Evolutionary conservation across 1,140 invertebrate species (phyloP).

Genomic region (Phenacoccus solenopsis): DNA sequence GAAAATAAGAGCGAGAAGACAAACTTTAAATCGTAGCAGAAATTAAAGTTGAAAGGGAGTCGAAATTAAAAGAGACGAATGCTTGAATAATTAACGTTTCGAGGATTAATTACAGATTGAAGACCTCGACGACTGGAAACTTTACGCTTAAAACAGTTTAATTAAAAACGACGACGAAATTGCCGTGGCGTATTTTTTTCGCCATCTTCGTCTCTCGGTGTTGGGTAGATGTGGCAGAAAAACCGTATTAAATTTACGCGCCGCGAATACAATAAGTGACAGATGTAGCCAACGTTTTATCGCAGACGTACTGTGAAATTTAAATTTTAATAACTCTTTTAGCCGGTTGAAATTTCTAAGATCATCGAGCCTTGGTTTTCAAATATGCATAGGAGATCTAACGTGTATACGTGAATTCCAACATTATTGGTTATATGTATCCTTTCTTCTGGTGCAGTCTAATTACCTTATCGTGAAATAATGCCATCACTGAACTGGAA

Average conservation of each 20-base stretch:
- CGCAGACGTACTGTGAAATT: neutral
- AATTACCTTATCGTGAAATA: too few species aligned
- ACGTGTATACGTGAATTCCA: too few species aligned
- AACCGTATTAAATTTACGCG: neutral
- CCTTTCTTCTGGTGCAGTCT: too few species aligned
- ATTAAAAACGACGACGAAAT: neutral
- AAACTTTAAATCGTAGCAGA: too few species aligned
- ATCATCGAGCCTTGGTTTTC: too few species aligned
- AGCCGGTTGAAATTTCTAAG: too few species aligned
- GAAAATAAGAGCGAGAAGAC: too few species aligned
- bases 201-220: neutral
- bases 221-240: neutral
- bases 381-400: too few species aligned
- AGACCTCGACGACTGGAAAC: neutral
- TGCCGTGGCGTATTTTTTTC: neutral
- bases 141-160: neutral
- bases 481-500: neutral
- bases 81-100: slow-evolving; percentile 2
- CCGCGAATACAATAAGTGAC: neutral
- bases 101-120: neutral
- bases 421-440: neutral
- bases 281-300: neutral
- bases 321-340: neutral
- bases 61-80: neutral
- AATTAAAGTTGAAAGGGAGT: neutral